Evolutionary conservation across 2,797 vertebrate species (phyloP).

Genomic region (Knipowitschia caucasica): DNA sequence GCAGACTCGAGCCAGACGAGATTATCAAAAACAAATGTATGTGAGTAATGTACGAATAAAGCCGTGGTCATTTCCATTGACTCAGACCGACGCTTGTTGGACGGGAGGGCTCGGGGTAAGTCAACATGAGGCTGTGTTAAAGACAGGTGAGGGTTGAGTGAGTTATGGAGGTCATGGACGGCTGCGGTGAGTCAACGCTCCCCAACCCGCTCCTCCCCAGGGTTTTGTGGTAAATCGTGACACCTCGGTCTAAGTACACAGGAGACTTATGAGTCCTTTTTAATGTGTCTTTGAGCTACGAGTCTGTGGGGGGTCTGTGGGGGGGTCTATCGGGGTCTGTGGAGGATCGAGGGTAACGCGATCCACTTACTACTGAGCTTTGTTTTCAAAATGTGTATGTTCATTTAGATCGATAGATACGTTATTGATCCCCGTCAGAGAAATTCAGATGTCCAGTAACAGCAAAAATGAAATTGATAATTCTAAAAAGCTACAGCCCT

Average conservation of each 20-base stretch:
- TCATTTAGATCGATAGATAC: no score
- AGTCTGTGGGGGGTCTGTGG: conserved; percentile 19
- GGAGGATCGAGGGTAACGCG: conserved; percentile 18
- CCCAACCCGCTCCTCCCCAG: conserved; percentile 23
- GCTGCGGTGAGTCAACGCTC: conserved; percentile 55
- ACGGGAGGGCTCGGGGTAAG: conserved; percentile 32
- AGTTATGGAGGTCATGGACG: conserved; percentile 42
- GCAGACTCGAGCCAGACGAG: conserved; percentile 9
- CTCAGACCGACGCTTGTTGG: conserved; percentile 24
- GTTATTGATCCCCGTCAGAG: no score
- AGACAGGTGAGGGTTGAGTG: conserved; percentile 39
- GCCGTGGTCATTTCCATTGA: conserved; percentile 31
- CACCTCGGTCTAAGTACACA: conserved; percentile 36
- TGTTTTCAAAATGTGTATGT: no score
- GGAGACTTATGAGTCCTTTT: conserved; percentile 25
- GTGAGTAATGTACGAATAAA: conserved; percentile 32
- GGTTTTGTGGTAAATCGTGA: conserved; percentile 41
- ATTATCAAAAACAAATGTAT: conserved; percentile 21
- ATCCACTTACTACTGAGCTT: conserved; percentile 1
- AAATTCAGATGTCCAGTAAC: no score
- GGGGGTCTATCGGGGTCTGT: conserved; percentile 12
- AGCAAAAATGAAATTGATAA: no score
- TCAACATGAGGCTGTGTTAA: conserved; percentile 45
- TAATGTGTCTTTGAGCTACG: conserved; percentile 38
- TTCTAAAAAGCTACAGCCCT: no score